Base-by-base conservation (phyloP, 2,888 invertebrate genomes). In the Conchocele bisecta region DNA sequence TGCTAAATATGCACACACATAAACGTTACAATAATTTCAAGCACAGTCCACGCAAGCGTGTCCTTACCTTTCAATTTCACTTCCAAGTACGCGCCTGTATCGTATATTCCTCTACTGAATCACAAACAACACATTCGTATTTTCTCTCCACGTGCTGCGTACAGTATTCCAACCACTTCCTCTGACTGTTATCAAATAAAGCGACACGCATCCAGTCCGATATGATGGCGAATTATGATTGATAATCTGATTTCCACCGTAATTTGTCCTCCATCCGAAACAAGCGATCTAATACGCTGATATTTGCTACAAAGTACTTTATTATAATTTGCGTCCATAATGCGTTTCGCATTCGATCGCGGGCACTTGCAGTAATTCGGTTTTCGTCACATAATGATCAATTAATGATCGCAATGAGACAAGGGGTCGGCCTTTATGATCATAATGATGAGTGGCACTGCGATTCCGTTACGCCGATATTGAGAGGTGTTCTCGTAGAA, bases 231-330 rank as follows among this genome's bases (percentile, higher is more conserved):
- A 56, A 74, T 77, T 74, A 71, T 71, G 57, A 74, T 60, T 68
- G 71, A 65, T 81, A 78, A 81, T 74, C 56, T 63, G 75, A 79
- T 82, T 78, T 79, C 63, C 71, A 42, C 22, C 57, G 63, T 72
- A 79, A 73, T 76, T 68, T 71, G 64, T 51, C 63, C 74, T 41
- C 77, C 73, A 75, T 72, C 75, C 57, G 42, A 68, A 53, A 56
- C 65, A n/a, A n/a, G 65, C 76, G 51, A 59, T 56, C 70, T 56
- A 51, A 53, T 63, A 63, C 57, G 61, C 42, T 35, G 46, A 58
- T 53, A 61, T 24, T 35, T 35, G 58, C 26, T 41, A 56, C 46
- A 42, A 46, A 48, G 57, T 54, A 46, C 66, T 50, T 35, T 64
- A 70, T 77, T 53, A 73, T 73, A 73, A 73, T 77, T 69, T 73